Conservation (phyloP, 2,888 invertebrate genomes). For the Eubasilissa splendida region DNA sequence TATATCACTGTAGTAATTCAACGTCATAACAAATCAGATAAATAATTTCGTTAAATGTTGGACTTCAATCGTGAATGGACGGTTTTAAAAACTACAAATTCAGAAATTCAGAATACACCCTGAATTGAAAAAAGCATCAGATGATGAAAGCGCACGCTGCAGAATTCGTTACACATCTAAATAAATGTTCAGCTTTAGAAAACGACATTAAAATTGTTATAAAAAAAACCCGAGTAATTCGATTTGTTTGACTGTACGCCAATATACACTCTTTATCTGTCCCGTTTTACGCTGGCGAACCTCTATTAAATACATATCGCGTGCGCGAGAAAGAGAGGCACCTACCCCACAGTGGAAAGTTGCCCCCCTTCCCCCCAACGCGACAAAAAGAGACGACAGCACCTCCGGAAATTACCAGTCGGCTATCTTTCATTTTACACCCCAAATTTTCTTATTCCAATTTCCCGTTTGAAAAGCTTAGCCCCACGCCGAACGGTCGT, state of each 20-base stretch:
- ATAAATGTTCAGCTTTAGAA: no score
- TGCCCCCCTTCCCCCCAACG: constrained; percentile 44
- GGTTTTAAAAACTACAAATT: no score
- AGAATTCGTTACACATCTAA: no score
- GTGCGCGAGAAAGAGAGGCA: constrained; percentile 38
- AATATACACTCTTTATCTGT: constrained; percentile 57
- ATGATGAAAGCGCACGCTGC: no score
- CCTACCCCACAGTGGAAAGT: constrained; percentile 20
- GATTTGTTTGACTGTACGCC: constrained; percentile 43
- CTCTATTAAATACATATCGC: constrained; percentile 47
- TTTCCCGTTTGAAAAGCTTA: constrained; percentile 68
- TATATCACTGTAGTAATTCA: no score
- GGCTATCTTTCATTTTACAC: constrained; percentile 85
- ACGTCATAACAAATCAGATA: no score
- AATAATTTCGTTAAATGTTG: no score
- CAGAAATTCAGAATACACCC: no score
- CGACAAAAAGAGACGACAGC: constrained; percentile 60
- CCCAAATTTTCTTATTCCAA: constrained; percentile 86
- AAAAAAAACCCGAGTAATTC: constrained; percentile 10
- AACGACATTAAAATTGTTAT: no score
- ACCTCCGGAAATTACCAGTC: constrained; percentile 80
- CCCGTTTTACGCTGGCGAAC: constrained; percentile 54
- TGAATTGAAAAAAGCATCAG: no score
- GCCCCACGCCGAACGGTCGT: constrained; percentile 61
- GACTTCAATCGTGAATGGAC: no score